These are phyloP conservation scores for Thermophis baileyi DNA, from an alignment of 2,113 vertebrate genomes.

Conservation along the genomic window DNA sequence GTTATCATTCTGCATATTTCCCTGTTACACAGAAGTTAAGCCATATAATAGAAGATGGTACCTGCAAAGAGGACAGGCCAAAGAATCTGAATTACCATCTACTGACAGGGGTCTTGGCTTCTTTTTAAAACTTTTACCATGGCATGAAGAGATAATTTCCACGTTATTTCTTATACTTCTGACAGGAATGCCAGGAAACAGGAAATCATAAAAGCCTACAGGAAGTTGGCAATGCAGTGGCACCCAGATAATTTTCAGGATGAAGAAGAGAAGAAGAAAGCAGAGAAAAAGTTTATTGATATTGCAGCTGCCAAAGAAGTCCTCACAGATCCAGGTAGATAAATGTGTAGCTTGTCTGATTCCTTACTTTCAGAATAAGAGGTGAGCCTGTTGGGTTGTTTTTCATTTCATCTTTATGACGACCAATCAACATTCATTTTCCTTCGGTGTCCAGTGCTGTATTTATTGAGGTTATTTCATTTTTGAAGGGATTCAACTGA, in stretches of 20 bases:
- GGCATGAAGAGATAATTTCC: not conserved
- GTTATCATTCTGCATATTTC: not conserved
- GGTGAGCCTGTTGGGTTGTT: not conserved
- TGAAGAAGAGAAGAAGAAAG: constrained; percentile 91
- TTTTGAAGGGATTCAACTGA: not conserved
- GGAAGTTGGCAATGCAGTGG: constrained; percentile 95
- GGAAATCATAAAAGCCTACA: constrained; percentile 96
- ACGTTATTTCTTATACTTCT: not conserved
- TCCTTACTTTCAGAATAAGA: not conserved
- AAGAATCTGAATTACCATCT: not conserved
- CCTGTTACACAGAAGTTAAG: not conserved
- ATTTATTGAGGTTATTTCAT: not conserved
- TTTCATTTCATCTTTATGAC: not conserved
- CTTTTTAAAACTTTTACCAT: not conserved
- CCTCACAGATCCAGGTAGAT: constrained; percentile 90
- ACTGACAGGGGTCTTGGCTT: not conserved
- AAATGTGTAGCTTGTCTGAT: not conserved
- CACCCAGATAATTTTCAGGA: constrained; percentile 97
- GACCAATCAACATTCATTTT: not conserved
- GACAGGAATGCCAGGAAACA: constrained; percentile 92
- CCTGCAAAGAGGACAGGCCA: not conserved
- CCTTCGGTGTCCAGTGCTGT: not conserved
- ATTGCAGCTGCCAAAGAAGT: constrained; percentile 98
- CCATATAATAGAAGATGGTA: not conserved
- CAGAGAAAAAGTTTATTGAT: constrained; percentile 97